These are phyloP conservation scores for Ancistrus triradiatus DNA, from an alignment of 2,113 vertebrate species.

Conservation along the genomic window DNA sequence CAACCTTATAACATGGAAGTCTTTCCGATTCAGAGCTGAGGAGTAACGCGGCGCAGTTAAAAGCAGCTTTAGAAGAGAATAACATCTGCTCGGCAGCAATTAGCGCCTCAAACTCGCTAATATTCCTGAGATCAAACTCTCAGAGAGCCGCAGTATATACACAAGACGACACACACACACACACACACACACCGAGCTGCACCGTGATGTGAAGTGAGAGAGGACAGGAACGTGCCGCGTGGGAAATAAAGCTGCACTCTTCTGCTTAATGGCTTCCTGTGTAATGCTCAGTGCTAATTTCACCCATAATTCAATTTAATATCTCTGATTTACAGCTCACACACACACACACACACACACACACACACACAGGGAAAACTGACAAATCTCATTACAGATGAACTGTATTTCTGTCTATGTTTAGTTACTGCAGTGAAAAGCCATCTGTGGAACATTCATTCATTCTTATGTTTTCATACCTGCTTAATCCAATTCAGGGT, in stretches of 20 bases:
- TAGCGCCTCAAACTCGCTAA: slow-evolving; percentile 23
- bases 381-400: slow-evolving; percentile 4
- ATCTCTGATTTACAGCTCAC: slow-evolving; percentile 18
- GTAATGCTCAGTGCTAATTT: slow-evolving; percentile 25
- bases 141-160: background rate
- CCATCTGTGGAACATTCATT: background rate
- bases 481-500: too few relatives aligned
- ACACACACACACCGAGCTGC: background rate
- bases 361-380: background rate
- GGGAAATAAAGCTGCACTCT: slow-evolving; percentile 30
- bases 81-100: slow-evolving; percentile 24
- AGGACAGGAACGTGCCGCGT: slow-evolving; percentile 10
- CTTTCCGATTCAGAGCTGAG: background rate
- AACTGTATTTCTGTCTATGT: background rate
- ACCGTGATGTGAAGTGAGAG: slow-evolving; percentile 1
- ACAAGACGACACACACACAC: background rate
- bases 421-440: background rate
- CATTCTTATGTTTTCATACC: background rate
- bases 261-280: slow-evolving; percentile 27
- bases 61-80: slow-evolving; percentile 16
- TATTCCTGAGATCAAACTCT: slow-evolving; percentile 24
- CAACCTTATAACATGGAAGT: background rate
- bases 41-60: slow-evolving; percentile 7
- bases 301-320: slow-evolving; percentile 27
- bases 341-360: background rate